Percentiles rank a stretch among this genome's conserved stretches.
These are phyloP conservation scores for Limnothrissa miodon DNA, from an alignment of 2,113 vertebrate genomes.

Conservation along the genomic window DNA sequence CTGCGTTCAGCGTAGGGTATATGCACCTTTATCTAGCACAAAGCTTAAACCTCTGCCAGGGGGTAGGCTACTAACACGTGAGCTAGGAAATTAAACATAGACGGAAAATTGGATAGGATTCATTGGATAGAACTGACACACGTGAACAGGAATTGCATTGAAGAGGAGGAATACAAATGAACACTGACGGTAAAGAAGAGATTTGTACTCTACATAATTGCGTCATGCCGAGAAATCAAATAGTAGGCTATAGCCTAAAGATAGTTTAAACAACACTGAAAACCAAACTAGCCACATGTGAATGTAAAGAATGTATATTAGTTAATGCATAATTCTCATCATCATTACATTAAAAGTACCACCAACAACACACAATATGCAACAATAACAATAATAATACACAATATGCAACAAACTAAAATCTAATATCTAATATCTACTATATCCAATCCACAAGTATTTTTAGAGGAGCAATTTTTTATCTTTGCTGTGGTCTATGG, in stretches of 20 bases:
- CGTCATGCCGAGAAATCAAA: no score
- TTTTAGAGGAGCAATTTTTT: no score
- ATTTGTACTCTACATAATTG: not conserved
- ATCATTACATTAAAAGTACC: not conserved
- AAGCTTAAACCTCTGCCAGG: constrained; percentile 35
- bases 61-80: not conserved
- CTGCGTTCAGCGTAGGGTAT: constrained; percentile 12
- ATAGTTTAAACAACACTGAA: no score
- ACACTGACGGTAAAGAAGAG: not conserved
- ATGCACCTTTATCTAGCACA: not conserved
- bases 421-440: no score
- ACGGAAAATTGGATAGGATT: constrained; percentile 10
- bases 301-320: no score
- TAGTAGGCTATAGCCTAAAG: no score
- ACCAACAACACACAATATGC: not conserved
- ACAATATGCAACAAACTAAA: not conserved
- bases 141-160: not conserved
- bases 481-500: no score
- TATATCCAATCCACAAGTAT: no score
- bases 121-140: not conserved
- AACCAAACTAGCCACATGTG: no score
- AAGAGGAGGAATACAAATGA: not conserved
- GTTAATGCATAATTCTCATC: no score
- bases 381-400: not conserved
- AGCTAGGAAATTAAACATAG: not conserved